Percentiles rank a stretch among this genome's conserved stretches.
Conservation (phyloP, 2,113 vertebrate genomes). For the Tretioscincus oriximinensis region DNA sequence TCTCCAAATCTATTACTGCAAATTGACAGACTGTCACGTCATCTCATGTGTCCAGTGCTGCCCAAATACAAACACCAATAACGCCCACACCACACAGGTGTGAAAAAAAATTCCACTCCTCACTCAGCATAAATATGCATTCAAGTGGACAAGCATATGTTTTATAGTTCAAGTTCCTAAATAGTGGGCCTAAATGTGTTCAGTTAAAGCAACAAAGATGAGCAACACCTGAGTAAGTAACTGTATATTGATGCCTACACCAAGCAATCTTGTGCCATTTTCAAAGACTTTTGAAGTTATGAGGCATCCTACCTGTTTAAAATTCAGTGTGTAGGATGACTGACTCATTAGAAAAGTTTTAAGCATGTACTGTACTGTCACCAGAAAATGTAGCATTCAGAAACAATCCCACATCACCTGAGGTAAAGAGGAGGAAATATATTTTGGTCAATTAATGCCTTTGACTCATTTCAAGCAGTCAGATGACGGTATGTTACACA, state of each 20-base stretch:
- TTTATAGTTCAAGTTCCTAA: neutral
- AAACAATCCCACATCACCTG: conserved; percentile 20
- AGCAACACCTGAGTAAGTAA: conserved; percentile 18
- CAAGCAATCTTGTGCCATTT: conserved; percentile 18
- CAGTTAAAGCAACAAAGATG: conserved; percentile 27
- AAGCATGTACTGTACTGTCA: conserved; percentile 27
- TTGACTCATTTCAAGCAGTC: conserved; percentile 11
- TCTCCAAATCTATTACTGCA: no score
- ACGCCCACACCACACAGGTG: no score
- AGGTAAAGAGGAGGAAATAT: neutral
- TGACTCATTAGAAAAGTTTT: conserved; percentile 28
- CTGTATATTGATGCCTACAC: conserved; percentile 34
- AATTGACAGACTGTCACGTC: no score
- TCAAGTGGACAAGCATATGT: no score
- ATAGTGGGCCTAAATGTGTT: neutral
- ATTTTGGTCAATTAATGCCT: conserved; percentile 17
- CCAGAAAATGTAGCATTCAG: conserved; percentile 20
- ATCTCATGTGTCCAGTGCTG: no score
- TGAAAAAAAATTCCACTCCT: no score
- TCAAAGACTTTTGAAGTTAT: conserved; percentile 32
- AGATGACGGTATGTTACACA: neutral
- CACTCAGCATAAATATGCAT: no score
- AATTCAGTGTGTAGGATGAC: conserved; percentile 11
- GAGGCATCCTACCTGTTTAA: neutral
- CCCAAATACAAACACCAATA: no score